phyloP scores from a whole-genome alignment of 2,797 vertebrate genomes.

The Periparus ater region DNA sequence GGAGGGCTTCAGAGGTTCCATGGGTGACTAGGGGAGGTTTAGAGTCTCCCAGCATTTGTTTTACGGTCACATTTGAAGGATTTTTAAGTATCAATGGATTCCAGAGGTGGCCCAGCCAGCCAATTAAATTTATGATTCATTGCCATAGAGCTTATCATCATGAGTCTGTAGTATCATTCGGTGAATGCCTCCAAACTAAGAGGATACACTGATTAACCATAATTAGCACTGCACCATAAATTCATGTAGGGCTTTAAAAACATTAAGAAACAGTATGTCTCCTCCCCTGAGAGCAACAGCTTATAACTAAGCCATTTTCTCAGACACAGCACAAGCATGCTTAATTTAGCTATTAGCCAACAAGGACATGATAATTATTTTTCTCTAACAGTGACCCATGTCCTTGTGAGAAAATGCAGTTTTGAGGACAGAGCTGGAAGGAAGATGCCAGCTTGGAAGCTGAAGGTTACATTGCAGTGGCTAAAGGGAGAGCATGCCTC shows the following conservation, averaged over 20 bases:
- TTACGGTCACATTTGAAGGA: slow-evolving; percentile 18
- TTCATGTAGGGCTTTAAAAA: slow-evolving; percentile 34
- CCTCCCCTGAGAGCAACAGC: neutral
- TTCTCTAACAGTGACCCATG: neutral
- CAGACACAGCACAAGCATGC: neutral
- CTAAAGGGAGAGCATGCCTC: neutral
- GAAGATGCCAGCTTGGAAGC: neutral
- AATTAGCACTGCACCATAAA: slow-evolving; percentile 43
- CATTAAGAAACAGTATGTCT: slow-evolving; percentile 39
- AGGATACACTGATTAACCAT: slow-evolving; percentile 18
- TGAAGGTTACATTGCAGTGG: neutral
- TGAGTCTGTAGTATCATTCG: neutral
- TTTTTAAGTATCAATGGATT: slow-evolving; percentile 21
- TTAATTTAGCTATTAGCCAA: slow-evolving; percentile 46
- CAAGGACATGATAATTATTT: slow-evolving; percentile 43
- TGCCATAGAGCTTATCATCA: neutral
- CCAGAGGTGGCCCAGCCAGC: neutral
- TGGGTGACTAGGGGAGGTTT: neutral
- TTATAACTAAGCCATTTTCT: slow-evolving; percentile 40
- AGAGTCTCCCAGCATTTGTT: neutral
- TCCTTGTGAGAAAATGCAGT: neutral
- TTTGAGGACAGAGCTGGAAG: neutral
- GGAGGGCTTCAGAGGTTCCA: neutral
- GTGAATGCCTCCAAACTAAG: neutral
- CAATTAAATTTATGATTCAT: slow-evolving; percentile 36